A percentile compares a stretch with the other conserved stretches of the same genome.
phyloP scores from a whole-genome alignment of 2,888 invertebrate species.

The Disparrhopalites patrizii region DNA sequence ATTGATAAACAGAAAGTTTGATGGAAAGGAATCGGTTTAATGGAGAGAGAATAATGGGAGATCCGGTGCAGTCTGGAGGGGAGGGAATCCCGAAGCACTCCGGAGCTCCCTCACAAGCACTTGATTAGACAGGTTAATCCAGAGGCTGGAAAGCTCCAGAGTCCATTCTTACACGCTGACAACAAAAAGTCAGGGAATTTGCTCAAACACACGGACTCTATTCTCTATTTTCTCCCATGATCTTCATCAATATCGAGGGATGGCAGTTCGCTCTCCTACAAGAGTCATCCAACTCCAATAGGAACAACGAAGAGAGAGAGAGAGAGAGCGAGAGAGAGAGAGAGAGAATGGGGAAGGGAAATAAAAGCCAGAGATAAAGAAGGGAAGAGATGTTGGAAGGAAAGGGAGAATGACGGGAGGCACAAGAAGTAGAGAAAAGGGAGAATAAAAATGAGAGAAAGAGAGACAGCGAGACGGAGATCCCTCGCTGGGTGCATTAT shows the following conservation, averaged over 20 bases:
- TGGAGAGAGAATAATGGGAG: background rate
- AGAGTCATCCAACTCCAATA: too few species aligned
- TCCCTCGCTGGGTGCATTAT: background rate
- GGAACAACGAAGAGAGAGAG: background rate
- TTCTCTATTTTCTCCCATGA: background rate
- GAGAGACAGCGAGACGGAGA: too few species aligned
- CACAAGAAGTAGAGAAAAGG: too few species aligned
- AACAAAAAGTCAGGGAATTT: slow-evolving; percentile 20
- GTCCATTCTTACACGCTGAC: background rate
- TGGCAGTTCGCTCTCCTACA: background rate
- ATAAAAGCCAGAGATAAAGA: too few species aligned
- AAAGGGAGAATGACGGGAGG: too few species aligned
- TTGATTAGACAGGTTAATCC: slow-evolving; percentile 38
- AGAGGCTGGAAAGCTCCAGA: slow-evolving; percentile 19
- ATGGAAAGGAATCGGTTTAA: too few species aligned
- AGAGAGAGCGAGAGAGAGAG: background rate
- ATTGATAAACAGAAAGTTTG: too few species aligned
- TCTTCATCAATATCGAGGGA: background rate
- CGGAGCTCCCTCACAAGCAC: slow-evolving; percentile 10
- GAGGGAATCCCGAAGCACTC: background rate
- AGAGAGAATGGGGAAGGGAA: background rate
- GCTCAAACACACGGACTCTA: slow-evolving; percentile 10
- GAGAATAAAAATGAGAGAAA: too few species aligned
- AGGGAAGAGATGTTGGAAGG: too few species aligned
- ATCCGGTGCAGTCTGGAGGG: slow-evolving; percentile 5